Conservation (phyloP, 2,113 vertebrate genomes). For the Kryptolebias marmoratus region DNA sequence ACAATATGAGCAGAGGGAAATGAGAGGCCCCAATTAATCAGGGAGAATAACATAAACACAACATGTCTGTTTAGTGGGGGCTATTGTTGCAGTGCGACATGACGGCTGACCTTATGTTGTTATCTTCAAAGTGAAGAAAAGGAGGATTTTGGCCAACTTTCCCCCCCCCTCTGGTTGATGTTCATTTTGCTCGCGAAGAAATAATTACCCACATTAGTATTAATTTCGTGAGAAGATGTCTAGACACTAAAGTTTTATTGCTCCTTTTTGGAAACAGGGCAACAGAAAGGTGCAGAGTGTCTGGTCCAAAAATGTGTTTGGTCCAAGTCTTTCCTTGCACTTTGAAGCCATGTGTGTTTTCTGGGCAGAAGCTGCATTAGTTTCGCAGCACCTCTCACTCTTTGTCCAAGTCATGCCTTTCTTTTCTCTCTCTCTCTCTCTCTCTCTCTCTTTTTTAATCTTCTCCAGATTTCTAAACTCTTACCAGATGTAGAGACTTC, state of each 20-base stretch:
- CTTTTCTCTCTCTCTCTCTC: constrained; percentile 29
- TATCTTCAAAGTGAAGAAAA: constrained; percentile 54
- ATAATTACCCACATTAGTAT: constrained; percentile 42
- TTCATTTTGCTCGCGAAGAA: constrained; percentile 61
- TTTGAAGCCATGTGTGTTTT: constrained; percentile 52
- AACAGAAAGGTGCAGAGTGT: constrained; percentile 6
- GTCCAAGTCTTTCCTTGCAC: constrained; percentile 17
- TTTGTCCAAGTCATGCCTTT: constrained; percentile 72
- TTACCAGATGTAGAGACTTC: constrained; percentile 89
- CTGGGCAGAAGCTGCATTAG: constrained; percentile 70
- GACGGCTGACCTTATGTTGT: constrained; percentile 27
- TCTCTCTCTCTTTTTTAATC: constrained; percentile 68
- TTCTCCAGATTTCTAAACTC: constrained; percentile 85
- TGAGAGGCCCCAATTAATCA: constrained; percentile 51
- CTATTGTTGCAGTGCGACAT: constrained; percentile 42
- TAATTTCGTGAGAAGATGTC: constrained; percentile 39
- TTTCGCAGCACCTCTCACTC: constrained; percentile 68
- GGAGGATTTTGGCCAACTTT: constrained; percentile 33
- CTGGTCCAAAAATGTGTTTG: constrained; percentile 10
- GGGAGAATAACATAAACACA: constrained; percentile 54
- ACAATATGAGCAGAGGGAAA: constrained; percentile 56
- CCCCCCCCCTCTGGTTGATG: constrained; percentile 1
- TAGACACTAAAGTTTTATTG: constrained; percentile 41
- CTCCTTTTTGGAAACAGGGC: constrained; percentile 4
- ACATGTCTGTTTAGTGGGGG: constrained; percentile 19